A percentile compares a stretch with the other conserved stretches of the same genome.
These are phyloP conservation scores for Masnerella sp. DNA, from an alignment of 2,888 invertebrate genomes.

Conservation along the genomic window DNA sequence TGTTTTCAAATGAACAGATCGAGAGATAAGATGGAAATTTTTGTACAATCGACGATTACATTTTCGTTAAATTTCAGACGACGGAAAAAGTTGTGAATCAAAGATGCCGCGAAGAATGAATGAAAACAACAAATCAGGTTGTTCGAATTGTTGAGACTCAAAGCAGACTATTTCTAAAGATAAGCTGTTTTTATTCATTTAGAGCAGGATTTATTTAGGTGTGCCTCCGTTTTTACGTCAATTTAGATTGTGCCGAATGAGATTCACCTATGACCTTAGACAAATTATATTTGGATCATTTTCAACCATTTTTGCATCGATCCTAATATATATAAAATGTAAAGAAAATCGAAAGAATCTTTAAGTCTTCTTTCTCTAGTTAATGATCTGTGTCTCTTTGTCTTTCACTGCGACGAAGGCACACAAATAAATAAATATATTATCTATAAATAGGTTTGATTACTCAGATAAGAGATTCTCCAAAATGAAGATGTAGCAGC, in stretches of 20 bases:
- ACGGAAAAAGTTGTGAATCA: conserved; percentile 2
- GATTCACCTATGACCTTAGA: conserved; percentile 48
- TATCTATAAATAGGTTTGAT: neutral
- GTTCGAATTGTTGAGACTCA: no score
- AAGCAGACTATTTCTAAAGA: neutral
- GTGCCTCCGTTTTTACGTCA: conserved; percentile 24
- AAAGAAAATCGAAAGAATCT: conserved; percentile 43
- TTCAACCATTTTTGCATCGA: conserved; percentile 48
- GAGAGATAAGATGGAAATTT: no score
- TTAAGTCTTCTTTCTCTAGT: conserved; percentile 52
- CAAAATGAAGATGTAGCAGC: conserved; percentile 38
- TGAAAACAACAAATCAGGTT: neutral
- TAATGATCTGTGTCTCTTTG: conserved; percentile 45
- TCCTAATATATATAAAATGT: conserved; percentile 40
- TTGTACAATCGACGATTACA: conserved; percentile 1
- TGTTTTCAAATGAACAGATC: no score
- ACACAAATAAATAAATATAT: conserved; percentile 22
- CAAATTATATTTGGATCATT: conserved; percentile 31
- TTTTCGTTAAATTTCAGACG: neutral
- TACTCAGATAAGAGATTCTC: conserved; percentile 42
- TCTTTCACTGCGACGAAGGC: conserved; percentile 35
- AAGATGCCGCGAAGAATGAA: conserved; percentile 3
- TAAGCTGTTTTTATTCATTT: conserved; percentile 19
- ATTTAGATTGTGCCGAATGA: conserved; percentile 39
- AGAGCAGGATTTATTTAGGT: conserved; percentile 17